These are phyloP conservation scores for Actinia tenebrosa DNA, from an alignment of 64 coral and sea anemone genomes.

Conservation along the genomic window DNA sequence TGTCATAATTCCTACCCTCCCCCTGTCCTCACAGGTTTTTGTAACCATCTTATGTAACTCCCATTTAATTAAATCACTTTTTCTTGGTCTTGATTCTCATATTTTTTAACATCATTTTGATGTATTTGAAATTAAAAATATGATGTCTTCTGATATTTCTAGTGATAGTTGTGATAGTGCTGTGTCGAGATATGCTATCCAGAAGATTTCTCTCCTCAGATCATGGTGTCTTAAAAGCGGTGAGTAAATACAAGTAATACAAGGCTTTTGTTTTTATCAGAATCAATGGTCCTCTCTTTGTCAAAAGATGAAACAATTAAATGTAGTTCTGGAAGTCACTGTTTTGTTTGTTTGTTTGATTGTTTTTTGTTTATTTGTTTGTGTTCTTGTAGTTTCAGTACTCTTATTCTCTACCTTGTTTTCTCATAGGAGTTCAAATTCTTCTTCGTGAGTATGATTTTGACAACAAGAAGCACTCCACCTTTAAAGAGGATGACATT, in stretches of 20 bases:
- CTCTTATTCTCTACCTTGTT: neutral
- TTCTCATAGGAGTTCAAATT: conserved; percentile 71
- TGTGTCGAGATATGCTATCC: conserved; percentile 53
- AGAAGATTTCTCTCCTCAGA: conserved; percentile 82
- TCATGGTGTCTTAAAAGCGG: conserved; percentile 91
- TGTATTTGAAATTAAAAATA: too few species aligned
- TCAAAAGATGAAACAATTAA: too few species aligned
- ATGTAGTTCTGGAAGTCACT: too few species aligned
- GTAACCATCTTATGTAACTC: too few species aligned
- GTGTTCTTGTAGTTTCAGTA: too few species aligned
- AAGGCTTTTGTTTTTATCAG: neutral
- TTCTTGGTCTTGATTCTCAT: too few species aligned
- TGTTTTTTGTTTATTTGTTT: neutral
- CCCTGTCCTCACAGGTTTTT: too few species aligned
- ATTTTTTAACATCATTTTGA: too few species aligned
- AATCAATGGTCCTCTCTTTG: too few species aligned
- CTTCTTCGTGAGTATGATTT: conserved; percentile 94
- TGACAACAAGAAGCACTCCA: conserved; percentile 67
- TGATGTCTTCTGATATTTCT: neutral
- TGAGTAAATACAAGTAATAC: conserved; percentile 24
- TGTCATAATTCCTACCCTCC: too few species aligned
- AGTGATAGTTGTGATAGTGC: conserved; percentile 77
- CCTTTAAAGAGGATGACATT: conserved; percentile 92
- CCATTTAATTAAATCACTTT: too few species aligned
- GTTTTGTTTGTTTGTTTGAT: neutral